Evolutionary conservation across 2,888 invertebrate species (phyloP), one percentile per base, ranked within the genome.

Genomic region (Empis livida): DNA sequence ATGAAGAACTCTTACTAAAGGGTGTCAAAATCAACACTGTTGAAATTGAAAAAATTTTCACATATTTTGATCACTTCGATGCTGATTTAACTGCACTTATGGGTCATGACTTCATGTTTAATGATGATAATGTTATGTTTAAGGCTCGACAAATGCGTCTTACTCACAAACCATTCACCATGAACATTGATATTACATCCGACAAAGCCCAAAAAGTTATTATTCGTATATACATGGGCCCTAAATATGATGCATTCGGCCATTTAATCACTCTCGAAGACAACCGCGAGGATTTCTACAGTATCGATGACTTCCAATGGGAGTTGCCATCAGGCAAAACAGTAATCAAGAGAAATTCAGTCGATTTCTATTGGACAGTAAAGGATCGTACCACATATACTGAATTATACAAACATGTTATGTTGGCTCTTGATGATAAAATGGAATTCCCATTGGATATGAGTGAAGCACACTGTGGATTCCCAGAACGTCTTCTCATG

Each of bases 401-500:
- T 16, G 75, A 80, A 53, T 68, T 84, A 48, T 76, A 76, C 72
- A 76, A 78, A 57, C 75, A 75, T 56, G 68, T 84, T 23, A 41
- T 41, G 41, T 30, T 30, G 3, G 48, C 48, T 11, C 71, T 67
- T 52, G 65, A 76, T 30, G 73, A 72, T 17, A 68, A 73, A 31
- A 71, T 72, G 49, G 69, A 73, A 40, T 73, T 76, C 62, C 73
- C 71, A 54, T 65, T 72, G 55, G 67, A 76, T 47, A 71, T 73
- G 54, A 73, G 68, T 59, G n/a, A n/a, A n/a, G n/a, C n/a, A n/a
- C 71, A 80, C 58, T 80, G 77, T 51, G 80, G 80, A 44, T 82
- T 81, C 74, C 86, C 87, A 3, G 73, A 77, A 23, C 79, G 84
- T 56, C 70, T 85, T 40, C 62, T 85, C 37, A 68, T 88, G 45